phyloP scores from a whole-genome alignment of 2,797 vertebrate genomes.

The Parambassis ranga region DNA sequence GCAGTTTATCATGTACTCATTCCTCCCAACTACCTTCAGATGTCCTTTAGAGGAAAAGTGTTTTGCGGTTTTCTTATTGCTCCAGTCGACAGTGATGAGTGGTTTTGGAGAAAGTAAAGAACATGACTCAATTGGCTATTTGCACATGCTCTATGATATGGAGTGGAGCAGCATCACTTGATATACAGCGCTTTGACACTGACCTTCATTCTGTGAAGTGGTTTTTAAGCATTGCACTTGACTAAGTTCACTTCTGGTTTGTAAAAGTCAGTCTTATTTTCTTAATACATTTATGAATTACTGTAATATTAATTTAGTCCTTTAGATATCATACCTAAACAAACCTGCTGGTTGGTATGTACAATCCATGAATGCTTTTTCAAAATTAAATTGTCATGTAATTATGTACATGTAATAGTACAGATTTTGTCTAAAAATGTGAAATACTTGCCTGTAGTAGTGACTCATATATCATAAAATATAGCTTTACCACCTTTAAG shows the following conservation, averaged over 20 bases:
- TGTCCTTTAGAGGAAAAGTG: conserved; percentile 27
- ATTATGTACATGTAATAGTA: no score
- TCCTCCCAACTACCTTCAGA: conserved; percentile 42
- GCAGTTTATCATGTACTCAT: conserved; percentile 31
- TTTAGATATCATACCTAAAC: no score
- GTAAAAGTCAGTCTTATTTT: background rate
- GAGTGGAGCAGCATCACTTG: conserved; percentile 13
- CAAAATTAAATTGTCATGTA: no score
- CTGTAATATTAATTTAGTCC: no score
- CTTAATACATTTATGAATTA: no score
- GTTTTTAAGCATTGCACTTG: background rate
- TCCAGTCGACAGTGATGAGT: conserved; percentile 31
- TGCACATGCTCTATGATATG: conserved; percentile 25
- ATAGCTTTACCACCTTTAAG: no score
- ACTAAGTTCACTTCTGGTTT: background rate
- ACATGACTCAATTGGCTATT: conserved; percentile 15
- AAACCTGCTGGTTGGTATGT: no score
- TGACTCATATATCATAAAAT: no score
- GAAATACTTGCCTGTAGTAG: no score
- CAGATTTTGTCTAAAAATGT: no score
- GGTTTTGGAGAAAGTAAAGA: conserved; percentile 27
- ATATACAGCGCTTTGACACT: conserved; percentile 18
- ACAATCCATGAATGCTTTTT: no score
- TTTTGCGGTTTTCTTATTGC: conserved; percentile 34
- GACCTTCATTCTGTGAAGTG: conserved; percentile 27